Base-by-base conservation (phyloP, 1,140 invertebrate genomes). In the Apis mellifera region DNA sequence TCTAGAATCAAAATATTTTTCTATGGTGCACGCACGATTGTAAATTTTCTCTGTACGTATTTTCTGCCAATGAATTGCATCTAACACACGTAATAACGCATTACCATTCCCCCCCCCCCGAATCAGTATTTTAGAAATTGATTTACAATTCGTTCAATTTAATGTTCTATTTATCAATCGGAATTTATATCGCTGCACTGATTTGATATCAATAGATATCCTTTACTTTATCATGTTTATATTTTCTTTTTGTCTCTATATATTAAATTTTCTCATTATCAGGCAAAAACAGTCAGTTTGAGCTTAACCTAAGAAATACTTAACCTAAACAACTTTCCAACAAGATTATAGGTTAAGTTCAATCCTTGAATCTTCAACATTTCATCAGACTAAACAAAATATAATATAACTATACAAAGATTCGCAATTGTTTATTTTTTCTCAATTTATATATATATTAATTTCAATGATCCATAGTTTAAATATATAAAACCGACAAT, bases 121-220 rank as follows among this genome's bases (percentile, higher is more conserved):
- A 55, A 57, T 19, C 26, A 11, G 32, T 42, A 42, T 54, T 71
- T 71, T 26, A 19, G 52, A 5, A 72, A 72, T 72, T 72, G n/a
- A 19, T 72, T 32, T 42, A 57, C 70, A 3, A 55, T 15, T 57
- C 54, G 52, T 26, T 54, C 17, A 13, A 19, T 23, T 54, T 26
- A 54, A 71, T 9, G 52, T 71, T 32, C 26, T 7, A 19, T 52
- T 55, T 57, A 32, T 23, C 17, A 15, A 13, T 7, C 21, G 19
- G 42, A 76, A 42, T 77, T 68, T 19, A 52, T 66, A 66, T 77
- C 75, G 62, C 19, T 65, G 26, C 60, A 76, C 8, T n/a, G 48
- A 50, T 76, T 65, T 17, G 74, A n/a, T 76, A 76, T 76, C 74
- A 15, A 64, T 19, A 21, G 26, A 66, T 76, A 76, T 60, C 32